Evolutionary conservation across 2,797 vertebrate species (phyloP), one percentile per base, ranked within the genome.

Genomic region (Oceanodroma leucorhoa): DNA sequence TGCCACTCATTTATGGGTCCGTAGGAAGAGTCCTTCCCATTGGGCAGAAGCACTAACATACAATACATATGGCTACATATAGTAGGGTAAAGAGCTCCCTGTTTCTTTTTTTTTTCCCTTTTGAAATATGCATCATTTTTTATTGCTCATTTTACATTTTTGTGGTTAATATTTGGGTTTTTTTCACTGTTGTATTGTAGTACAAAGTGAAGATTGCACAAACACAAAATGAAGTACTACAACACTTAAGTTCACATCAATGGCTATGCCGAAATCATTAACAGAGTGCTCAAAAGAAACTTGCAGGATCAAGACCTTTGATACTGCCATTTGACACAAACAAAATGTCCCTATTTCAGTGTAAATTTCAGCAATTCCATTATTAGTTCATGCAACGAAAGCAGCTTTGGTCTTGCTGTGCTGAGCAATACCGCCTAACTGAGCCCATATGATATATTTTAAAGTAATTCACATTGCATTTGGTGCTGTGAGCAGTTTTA

Each of bases 31-130:
- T 34, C 7, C 54, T 69, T 70, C 58, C 65, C 77, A 27, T 8
- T 23, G 26, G 43, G 14, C 36, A 40, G 79, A 62, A 79, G 22
- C n/a, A 22, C 34, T n/a, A 75, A 32, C 6, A 22, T 13, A 34
- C 5, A 29, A 23, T 14, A 38, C 6, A 9, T 21, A 27, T 0
- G 3, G 43, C 26, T 50, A 36, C 17, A 53, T 5, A 32, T 0
- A 30, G 20, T 4, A n/a, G 4, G 9, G 26, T 10, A 75, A 80
- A 61, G 18, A n/a, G 8, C n/a, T 58, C 21, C 24, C 5, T 15
- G 9, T 14, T 8, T 26, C 32, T 53, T 32, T 6, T 5, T 1
- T 2, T 38, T 62, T 36, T 51, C 2, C 5, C 41, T 83, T 92
- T 69, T 57, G 15, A 26, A 66, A 82, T 32, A 61, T 2, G 2